These are phyloP conservation scores for Chelonus formosanus DNA, from an alignment of 2,888 invertebrate genomes.

Conservation along the genomic window DNA sequence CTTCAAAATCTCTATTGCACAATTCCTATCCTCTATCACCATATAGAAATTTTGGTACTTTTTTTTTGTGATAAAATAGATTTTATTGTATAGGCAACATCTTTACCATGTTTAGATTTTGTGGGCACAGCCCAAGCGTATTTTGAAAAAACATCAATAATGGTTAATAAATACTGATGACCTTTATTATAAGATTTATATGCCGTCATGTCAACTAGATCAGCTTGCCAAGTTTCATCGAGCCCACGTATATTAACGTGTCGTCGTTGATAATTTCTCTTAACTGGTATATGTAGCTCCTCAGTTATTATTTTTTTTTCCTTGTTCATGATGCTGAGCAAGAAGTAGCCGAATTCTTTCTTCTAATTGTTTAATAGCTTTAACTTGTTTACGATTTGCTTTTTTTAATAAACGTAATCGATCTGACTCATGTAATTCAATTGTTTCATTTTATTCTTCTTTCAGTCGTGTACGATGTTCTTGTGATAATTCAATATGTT, in stretches of 20 bases:
- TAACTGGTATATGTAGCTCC: conserved; percentile 55
- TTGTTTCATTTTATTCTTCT: no score
- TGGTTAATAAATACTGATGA: conserved; percentile 54
- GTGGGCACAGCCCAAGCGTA: conserved; percentile 57
- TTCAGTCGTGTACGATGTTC: no score
- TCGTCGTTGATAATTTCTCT: conserved; percentile 54
- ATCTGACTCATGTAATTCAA: no score
- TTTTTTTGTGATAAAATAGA: conserved; percentile 33
- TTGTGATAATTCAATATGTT: no score
- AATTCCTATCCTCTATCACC: conserved; percentile 38
- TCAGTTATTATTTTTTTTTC: conserved; percentile 39
- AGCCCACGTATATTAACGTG: conserved; percentile 53
- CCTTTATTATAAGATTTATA: conserved; percentile 49
- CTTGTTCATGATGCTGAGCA: conserved; percentile 10
- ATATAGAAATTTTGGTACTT: conserved; percentile 36
- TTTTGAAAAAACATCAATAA: conserved; percentile 60
- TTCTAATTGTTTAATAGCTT: no score
- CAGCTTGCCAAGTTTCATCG: conserved; percentile 62
- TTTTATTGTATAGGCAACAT: conserved; percentile 46
- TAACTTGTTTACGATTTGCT: no score
- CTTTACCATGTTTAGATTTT: conserved; percentile 52
- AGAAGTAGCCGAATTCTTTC: no score
- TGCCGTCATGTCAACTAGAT: conserved; percentile 56
- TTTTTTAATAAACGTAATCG: no score
- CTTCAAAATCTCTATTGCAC: conserved; percentile 34